Conservation (phyloP, 2,888 invertebrate genomes). For the Napeogenes sylphis region DNA sequence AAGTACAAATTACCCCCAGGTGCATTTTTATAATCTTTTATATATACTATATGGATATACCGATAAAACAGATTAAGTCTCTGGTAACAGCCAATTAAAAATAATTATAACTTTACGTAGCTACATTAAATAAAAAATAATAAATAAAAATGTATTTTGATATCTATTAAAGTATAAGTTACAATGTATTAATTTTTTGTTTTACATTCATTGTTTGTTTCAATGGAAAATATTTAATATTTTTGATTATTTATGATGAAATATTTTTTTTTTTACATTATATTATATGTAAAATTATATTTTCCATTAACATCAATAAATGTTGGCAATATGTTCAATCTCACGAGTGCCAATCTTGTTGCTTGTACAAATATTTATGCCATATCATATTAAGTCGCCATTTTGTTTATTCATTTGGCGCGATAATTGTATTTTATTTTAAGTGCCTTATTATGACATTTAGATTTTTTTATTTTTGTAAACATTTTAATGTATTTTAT, state of each 20-base stretch:
- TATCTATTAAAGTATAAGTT: no score
- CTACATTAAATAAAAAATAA: no score
- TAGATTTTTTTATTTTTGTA: not conserved
- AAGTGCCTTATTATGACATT: constrained; percentile 27
- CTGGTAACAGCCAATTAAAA: no score
- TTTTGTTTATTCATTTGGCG: constrained; percentile 1
- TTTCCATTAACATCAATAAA: not conserved
- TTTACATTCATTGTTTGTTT: no score
- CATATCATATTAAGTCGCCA: constrained; percentile 41
- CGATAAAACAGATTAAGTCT: no score
- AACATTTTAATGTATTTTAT: not conserved
- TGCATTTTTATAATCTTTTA: no score
- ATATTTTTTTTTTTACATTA: not conserved
- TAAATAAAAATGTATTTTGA: no score
- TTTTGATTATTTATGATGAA: not conserved
- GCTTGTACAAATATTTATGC: constrained; percentile 59
- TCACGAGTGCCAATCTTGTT: constrained; percentile 61
- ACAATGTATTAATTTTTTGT: no score
- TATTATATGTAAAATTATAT: not conserved
- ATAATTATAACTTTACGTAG: no score
- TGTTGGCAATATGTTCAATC: constrained; percentile 34
- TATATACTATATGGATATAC: no score
- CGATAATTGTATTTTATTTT: not conserved
- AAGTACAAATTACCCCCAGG: no score
- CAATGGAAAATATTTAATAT: not conserved